Conservation (phyloP, 2,113 vertebrate species). For the Spermophilus dauricus region DNA sequence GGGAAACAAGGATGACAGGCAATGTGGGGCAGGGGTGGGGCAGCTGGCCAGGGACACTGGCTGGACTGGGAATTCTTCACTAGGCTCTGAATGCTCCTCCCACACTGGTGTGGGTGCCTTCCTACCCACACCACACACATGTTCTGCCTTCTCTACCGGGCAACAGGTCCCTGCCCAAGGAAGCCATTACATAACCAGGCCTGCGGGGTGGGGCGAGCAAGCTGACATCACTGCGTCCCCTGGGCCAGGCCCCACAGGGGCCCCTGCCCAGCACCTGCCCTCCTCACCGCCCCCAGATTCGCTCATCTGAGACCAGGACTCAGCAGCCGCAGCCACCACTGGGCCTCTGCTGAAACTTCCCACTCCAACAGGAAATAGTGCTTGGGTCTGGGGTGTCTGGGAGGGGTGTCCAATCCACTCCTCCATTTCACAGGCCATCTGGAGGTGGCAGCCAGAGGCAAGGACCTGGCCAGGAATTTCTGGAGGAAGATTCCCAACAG, state of each 20-base stretch:
- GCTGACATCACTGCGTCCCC: conserved; percentile 78
- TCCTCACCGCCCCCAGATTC: neutral
- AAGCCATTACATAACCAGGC: conserved; percentile 78
- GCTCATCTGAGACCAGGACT: conserved; percentile 50
- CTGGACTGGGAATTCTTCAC: conserved; percentile 69
- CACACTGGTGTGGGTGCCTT: neutral
- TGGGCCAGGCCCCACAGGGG: conserved; percentile 55
- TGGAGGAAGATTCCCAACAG: neutral
- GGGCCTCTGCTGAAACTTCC: conserved; percentile 67
- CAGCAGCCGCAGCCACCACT: neutral
- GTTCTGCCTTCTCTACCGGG: conserved; percentile 51
- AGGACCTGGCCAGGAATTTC: neutral
- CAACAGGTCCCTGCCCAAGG: conserved; percentile 69
- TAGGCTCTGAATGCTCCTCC: conserved; percentile 24
- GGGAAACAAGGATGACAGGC: neutral
- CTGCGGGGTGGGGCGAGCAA: conserved; percentile 46
- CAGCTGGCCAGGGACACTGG: conserved; percentile 33
- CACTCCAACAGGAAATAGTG: conserved; percentile 65
- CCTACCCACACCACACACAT: neutral
- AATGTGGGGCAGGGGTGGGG: conserved; percentile 31
- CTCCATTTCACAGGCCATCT: neutral
- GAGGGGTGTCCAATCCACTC: neutral
- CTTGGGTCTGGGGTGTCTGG: neutral
- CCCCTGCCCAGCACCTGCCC: conserved; percentile 64
- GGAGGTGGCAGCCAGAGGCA: neutral